Evolutionary conservation across 64 coral and sea anemone species (phyloP), one percentile per base, ranked within the genome.

Genomic region (Porites australiensis): DNA sequence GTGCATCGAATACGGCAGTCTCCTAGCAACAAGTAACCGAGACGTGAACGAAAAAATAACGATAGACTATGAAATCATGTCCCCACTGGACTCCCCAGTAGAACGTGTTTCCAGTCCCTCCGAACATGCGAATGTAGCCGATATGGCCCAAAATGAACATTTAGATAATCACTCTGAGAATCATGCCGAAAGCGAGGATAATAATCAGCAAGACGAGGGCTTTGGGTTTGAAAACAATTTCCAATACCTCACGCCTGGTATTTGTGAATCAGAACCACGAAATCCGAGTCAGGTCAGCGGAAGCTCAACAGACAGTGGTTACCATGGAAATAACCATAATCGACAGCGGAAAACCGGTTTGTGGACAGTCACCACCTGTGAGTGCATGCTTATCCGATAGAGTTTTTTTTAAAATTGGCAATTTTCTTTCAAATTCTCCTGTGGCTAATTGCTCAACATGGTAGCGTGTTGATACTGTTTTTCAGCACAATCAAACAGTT

Each of bases 271-370:
- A 5, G 92, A 83, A 13, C 75, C 74, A 49, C 53, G 95, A 68
- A 93, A 97, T 58, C 87, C 82, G 3, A 97, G 95, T 55, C 95
- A 97, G 77, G 93, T 97, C 87, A 97, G 95, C 82, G 95, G 95
- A 75, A 85, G 95, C 80, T 97, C 95, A 2, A 86, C 75, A 21
- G 95, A 97, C 88, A 97, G 95, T 78, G 95, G 95, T 94, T 97
- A 97, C 80, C 95, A 97, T 87, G 92, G 91, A 50, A 90, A 91
- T n/a, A 77, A 85, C 83, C 86, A 49, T 77, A 75, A 44, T 53
- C 93, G 95, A 60, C 91, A 97, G 64, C 94, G 95, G 83, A 90
- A 89, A 50, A 88, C 92, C 13, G 95, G 95, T 82, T 74, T 97
- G 45, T 97, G 95, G 95, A 70, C 88, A 54, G 77, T 79, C 16